Evolutionary conservation across 2,797 vertebrate genomes (phyloP), one percentile per base, ranked within the genome.

Genomic region (Euthynnus affinis): DNA sequence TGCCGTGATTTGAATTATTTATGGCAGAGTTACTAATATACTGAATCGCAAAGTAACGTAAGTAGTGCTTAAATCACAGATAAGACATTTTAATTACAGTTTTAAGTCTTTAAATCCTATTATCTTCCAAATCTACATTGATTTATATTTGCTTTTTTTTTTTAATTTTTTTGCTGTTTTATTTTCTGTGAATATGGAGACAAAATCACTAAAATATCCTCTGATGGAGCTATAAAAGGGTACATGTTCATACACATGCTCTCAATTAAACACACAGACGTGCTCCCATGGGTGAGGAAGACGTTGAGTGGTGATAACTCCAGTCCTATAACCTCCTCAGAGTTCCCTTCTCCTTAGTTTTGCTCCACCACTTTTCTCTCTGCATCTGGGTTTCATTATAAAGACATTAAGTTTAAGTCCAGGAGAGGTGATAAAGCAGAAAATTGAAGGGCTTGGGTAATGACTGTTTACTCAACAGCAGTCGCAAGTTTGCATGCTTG

Each of bases 401-500:
- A 78, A 87, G 78, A 79, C 75, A 86, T 92, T 84, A 89, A 81
- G 71, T 72, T 61, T 64, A 76, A 87, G 82, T 82, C 85, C 83
- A 86, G 86, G 81, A 87, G 85, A 76, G 84, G 87, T 88, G 85
- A 86, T 90, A 90, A 89, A 92, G 85, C 82, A 86, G 88, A 84
- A 89, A 89, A 92, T 89, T 90, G 87, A 87, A 91, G 88, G 85
- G 73, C 81, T 86, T 23, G 73, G 68, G 56, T 91, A 93, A 93
- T 90, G 81, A 85, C 88, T 92, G 87, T 93, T 94, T 91, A 93
- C 88, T 78, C 87, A 74, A 62, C 77, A 84, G 72, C 83, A 84
- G 68, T 71, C 22, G 5, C 82, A 78, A 29, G 57, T 79, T 84
- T 84, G 61, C 68, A 59, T 79, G 68, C 78, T 69, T 42, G 40